These are phyloP conservation scores for Gryllus longicercus DNA, from an alignment of 2,888 invertebrate genomes.

Conservation along the genomic window DNA sequence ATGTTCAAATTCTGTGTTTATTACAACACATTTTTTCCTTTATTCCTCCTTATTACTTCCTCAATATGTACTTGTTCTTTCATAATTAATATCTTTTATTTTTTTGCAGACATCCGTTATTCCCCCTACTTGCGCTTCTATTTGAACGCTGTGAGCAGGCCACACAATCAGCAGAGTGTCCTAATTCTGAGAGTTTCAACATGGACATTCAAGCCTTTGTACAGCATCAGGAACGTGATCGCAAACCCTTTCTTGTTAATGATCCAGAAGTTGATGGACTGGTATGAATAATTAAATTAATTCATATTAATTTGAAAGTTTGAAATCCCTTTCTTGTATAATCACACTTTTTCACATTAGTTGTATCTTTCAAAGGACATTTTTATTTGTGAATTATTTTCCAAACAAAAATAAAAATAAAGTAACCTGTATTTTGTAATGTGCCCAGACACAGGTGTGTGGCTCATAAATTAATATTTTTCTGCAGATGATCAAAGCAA, in stretches of 20 bases:
- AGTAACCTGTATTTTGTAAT: too few relatives aligned
- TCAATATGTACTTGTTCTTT: too few relatives aligned
- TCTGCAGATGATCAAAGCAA: slow-evolving; percentile 75
- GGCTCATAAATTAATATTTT: too few relatives aligned
- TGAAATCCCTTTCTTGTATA: too few relatives aligned
- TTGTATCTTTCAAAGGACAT: too few relatives aligned
- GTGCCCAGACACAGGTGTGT: too few relatives aligned
- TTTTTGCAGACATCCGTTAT: slow-evolving; percentile 79
- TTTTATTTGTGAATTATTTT: too few relatives aligned
- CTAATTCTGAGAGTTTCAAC: slow-evolving; percentile 83
- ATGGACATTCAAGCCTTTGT: slow-evolving; percentile 87
- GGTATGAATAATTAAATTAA: slow-evolving; percentile 53
- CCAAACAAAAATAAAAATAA: too few relatives aligned
- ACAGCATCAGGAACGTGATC: slow-evolving; percentile 81
- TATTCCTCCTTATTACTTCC: neutral
- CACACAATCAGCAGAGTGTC: slow-evolving; percentile 85
- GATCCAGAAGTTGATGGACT: slow-evolving; percentile 93
- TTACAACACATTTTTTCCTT: neutral
- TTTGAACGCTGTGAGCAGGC: slow-evolving; percentile 97
- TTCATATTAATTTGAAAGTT: too few relatives aligned
- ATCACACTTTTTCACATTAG: too few relatives aligned
- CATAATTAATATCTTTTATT: neutral
- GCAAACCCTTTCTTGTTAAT: slow-evolving; percentile 80
- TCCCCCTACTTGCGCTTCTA: slow-evolving; percentile 84
- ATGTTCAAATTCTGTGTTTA: neutral